Base-by-base conservation (phyloP, 37 sponge, comb jelly and placozoan genomes). In the Bolinopsis microptera region DNA sequence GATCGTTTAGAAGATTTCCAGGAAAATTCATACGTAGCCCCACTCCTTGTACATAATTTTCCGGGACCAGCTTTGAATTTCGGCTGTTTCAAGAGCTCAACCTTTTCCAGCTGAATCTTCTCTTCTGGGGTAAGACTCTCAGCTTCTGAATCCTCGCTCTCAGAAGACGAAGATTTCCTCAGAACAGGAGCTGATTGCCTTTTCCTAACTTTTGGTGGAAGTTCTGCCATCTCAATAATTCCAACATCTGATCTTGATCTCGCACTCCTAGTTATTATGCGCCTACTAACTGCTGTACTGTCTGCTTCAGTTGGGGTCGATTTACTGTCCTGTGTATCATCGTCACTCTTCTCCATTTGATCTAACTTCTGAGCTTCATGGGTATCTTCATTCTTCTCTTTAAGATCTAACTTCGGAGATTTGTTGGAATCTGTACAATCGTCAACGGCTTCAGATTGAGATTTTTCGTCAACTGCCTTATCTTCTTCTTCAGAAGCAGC, bases 1-100 rank as follows among this genome's bases (percentile, higher is more conserved):
- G 28, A 36, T 32, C 37, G 27, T 16, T 32, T 77, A 22, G 35
- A 32, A 77, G 80, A 77, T 41, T 86, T 86, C 90, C 90, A 86
- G 0, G 41, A 39, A 86, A 86, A 86, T 8, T 8, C 41, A 86
- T 86, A 86, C 3, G 22, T 33, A 86, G 90, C 90, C n/a, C 90
- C 90, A 40, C 90, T 86, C 24, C 90, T 38, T 41, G 90, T 86
- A 27, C 90, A 86, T 24, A 86, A n/a, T 22, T 39, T 86, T 13
- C 30, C 35, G 0, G 90, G 90, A 22, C 36, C 90, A 5, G 90
- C 37, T 86, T 86, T 40, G 28, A 86, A 86, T 34, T 86, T 86
- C 23, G 90, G 90, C 30, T 9, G 61, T n/a, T 86, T 86, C 27
- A 41, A 24, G 1, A 21, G 25, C 48, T 86, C 90, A 5, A 86